Conservation (phyloP, 1,140 invertebrate genomes). For the Eriocheir sinensis region DNA sequence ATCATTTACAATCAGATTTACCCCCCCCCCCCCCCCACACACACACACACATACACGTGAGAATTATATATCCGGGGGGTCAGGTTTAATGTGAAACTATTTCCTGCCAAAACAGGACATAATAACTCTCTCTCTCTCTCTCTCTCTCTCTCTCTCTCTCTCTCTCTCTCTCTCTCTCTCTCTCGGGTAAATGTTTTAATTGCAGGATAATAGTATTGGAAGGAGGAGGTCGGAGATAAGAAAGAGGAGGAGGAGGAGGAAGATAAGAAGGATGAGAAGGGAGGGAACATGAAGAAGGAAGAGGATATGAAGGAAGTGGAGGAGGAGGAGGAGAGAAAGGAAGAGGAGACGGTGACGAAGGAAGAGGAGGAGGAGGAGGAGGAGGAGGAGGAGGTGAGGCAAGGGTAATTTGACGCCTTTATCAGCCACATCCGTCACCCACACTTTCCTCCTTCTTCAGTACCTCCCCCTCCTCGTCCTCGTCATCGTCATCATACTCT, state of each 20-base stretch:
- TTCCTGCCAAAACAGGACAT: neutral
- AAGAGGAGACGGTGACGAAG: neutral
- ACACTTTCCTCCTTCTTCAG: slow-evolving; percentile 14
- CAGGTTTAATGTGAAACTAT: neutral
- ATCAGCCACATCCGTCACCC: slow-evolving; percentile 18
- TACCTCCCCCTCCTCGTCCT: too few relatives aligned
- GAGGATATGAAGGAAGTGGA: slow-evolving; percentile 38
- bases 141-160: neutral
- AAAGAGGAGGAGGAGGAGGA: too few relatives aligned
- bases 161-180: too few relatives aligned
- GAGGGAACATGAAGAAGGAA: neutral
- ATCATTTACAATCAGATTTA: neutral
- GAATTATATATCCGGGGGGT: neutral
- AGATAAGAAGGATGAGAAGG: neutral
- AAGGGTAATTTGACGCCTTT: neutral
- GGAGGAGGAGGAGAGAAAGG: neutral
- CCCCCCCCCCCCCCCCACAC: too few relatives aligned
- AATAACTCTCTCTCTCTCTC: neutral
- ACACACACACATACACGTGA: neutral
- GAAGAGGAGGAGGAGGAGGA: neutral
- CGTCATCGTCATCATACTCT: neutral
- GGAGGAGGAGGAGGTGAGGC: too few relatives aligned
- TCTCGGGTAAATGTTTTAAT: too few relatives aligned
- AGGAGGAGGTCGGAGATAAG: neutral
- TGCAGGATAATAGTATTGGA: too few relatives aligned